Base-by-base conservation (phyloP, 2,113 vertebrate genomes). In the Chaetodon trifascialis region DNA sequence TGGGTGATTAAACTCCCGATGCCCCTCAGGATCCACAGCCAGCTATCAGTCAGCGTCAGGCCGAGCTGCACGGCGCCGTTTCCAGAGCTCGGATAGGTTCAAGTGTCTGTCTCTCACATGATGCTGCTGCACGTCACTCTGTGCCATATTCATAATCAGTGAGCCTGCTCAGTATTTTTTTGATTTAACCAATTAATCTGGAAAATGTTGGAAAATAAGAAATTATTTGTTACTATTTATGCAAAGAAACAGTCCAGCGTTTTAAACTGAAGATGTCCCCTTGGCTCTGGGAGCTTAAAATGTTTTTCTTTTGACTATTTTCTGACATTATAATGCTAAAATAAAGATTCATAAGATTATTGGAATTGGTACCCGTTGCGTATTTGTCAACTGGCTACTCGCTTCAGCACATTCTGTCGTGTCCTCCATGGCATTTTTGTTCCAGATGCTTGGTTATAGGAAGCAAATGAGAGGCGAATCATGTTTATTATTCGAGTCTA, bases 1-100 rank as follows among this genome's bases (percentile, higher is more conserved):
- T 96, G 93, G 95, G 95, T 96, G 94, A 96, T 96, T 96, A 95
- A 96, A 96, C 95, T 95, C 94, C 90, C 84, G 62, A 63, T 96
- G 95, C 92, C 95, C 95, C 93, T 92, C 91, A 93, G 93, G 93
- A 94, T 92, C 89, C 88, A 25, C 78, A 86, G 93, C 86, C 89
- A 87, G 87, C 92, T 79, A 95, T 95, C 95, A 91, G 85, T 96
- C 94, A 94, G 86, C 60, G 76, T 92, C 91, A 71, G 74, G 62
- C 73, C 72, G 52, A 88, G 66, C 76, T 34, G 54, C 79, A 36
- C 73, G 30, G 82, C 56, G 34, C 83, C 73, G 82, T 23, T 59
- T 70, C 21, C 87, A 51, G 74, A 55, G 54, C 79, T 82, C 79
- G 65, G 58, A 84, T 88, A 79, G 82, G 88, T 75, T 87, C 62